Evolutionary conservation across 2,888 invertebrate species (phyloP).

Genomic region (Chironomus riparius): DNA sequence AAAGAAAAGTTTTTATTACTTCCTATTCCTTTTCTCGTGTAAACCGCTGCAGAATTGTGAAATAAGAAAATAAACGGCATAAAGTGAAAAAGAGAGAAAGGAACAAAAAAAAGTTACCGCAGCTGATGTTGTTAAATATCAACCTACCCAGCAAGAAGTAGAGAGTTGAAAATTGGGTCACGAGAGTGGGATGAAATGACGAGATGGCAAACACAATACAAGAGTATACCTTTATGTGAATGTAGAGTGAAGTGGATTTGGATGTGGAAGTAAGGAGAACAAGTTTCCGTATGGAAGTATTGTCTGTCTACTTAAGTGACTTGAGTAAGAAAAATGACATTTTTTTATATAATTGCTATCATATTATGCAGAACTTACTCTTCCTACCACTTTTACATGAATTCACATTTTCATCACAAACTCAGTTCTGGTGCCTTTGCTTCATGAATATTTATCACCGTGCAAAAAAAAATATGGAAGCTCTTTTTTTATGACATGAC

Average conservation of each 20-base stretch:
- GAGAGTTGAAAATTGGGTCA: neutral
- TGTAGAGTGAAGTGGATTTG: too few species aligned
- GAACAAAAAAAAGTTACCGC: neutral
- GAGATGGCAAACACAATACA: too few species aligned
- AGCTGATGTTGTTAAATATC: neutral
- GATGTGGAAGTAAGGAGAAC: too few species aligned
- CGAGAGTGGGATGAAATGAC: neutral
- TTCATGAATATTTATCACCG: neutral
- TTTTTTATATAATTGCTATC: neutral
- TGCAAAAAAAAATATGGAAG: neutral
- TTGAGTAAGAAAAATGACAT: neutral
- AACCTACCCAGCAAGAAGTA: neutral
- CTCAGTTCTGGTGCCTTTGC: neutral
- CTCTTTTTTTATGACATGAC: neutral
- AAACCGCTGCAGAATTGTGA: too few species aligned
- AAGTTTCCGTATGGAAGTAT: neutral
- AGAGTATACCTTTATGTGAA: too few species aligned
- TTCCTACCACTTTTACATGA: neutral
- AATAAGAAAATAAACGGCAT: neutral
- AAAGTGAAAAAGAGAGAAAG: neutral
- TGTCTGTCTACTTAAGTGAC: neutral
- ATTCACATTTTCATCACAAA: neutral
- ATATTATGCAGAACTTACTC: neutral
- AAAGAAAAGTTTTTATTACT: neutral
- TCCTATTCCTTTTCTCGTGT: neutral